These are phyloP conservation scores for Andrena fulva DNA, from an alignment of 2,888 invertebrate species.

Conservation along the genomic window DNA sequence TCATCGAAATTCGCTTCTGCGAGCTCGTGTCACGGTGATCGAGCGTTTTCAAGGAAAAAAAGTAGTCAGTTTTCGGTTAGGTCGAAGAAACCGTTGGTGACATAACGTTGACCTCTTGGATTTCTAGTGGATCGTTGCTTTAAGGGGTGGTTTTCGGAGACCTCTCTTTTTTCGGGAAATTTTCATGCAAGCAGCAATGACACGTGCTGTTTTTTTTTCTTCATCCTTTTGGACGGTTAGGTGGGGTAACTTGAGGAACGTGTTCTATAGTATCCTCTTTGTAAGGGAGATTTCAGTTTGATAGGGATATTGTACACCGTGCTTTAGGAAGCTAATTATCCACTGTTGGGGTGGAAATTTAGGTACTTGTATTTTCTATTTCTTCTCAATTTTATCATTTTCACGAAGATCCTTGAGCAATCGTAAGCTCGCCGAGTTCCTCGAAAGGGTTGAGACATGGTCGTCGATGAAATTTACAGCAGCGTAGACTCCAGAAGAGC, in stretches of 20 bases:
- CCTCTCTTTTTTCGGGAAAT: not conserved
- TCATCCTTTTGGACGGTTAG: not conserved
- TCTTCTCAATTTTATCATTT: not conserved
- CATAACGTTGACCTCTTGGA: constrained; percentile 26
- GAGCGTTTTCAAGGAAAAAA: constrained; percentile 49
- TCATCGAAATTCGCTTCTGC: not conserved
- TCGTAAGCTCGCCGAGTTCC: not conserved
- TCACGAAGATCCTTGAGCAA: not conserved
- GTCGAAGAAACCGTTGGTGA: constrained; percentile 44
- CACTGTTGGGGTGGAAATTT: not conserved
- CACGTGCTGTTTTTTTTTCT: constrained; percentile 31
- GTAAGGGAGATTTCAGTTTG: not conserved
- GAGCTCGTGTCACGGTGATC: constrained; percentile 41
- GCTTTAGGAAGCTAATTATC: not conserved
- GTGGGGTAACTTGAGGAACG: not conserved
- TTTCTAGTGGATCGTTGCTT: constrained; percentile 8
- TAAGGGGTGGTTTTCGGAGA: constrained; percentile 13
- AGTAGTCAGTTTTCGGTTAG: constrained; percentile 39
- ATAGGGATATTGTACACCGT: not conserved
- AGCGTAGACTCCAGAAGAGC: constrained; percentile 8
- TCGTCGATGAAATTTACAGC: constrained; percentile 39
- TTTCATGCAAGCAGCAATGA: not conserved
- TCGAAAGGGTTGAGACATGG: constrained; percentile 15
- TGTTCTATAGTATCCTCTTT: not conserved
- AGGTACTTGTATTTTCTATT: not conserved